Conservation (phyloP, 2,888 invertebrate species). For the Ophraella communa region DNA sequence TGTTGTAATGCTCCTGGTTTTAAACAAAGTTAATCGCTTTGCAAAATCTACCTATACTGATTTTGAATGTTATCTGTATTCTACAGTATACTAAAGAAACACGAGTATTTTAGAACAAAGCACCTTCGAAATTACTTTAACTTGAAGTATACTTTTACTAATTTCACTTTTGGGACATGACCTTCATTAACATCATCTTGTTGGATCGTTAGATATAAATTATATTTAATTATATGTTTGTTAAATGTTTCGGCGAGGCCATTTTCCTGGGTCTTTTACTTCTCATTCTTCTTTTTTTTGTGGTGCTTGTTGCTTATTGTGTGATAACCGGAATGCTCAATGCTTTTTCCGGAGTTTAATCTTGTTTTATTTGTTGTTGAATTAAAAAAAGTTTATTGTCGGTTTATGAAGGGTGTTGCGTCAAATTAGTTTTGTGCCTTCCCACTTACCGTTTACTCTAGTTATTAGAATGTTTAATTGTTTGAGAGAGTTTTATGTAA, state of each 20-base stretch:
- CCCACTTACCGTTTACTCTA: too few species aligned
- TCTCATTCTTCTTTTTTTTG: background rate
- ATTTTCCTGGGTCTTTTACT: background rate
- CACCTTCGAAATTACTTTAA: too few species aligned
- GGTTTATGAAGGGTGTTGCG: background rate
- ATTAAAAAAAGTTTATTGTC: background rate
- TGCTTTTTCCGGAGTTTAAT: background rate
- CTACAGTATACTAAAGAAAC: too few species aligned
- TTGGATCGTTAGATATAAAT: background rate
- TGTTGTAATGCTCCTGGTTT: too few species aligned
- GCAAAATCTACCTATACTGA: too few species aligned
- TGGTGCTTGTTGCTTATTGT: background rate
- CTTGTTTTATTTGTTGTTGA: background rate
- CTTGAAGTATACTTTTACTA: background rate
- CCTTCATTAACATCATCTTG: background rate
- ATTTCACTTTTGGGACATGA: background rate
- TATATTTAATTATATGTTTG: background rate
- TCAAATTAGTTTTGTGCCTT: background rate
- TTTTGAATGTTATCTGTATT: too few species aligned
- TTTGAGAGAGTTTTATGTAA: too few species aligned
- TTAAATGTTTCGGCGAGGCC: background rate
- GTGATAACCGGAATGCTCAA: background rate
- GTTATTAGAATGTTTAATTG: too few species aligned
- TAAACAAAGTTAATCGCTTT: too few species aligned
- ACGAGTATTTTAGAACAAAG: too few species aligned